Evolutionary conservation across 2,797 vertebrate genomes (phyloP).

Genomic region (Pseudotriccus pelzelni): DNA sequence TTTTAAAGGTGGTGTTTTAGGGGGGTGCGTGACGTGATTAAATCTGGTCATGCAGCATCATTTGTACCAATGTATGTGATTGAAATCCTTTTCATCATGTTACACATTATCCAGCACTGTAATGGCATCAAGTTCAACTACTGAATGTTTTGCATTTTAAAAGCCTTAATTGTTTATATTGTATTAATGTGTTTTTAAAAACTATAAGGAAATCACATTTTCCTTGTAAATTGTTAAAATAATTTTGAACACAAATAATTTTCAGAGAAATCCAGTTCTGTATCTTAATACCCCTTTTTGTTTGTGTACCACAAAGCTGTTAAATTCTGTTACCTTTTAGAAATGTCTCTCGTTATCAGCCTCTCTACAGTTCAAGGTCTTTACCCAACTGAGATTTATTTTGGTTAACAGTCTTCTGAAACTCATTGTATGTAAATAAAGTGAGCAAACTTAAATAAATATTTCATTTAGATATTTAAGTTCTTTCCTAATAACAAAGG

Average conservation of each 20-base stretch:
- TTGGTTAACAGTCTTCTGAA: conserved; percentile 38
- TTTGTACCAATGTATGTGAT: neutral
- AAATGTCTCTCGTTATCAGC: neutral
- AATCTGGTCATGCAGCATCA: neutral
- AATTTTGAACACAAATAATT: neutral
- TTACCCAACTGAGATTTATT: neutral
- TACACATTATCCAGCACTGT: neutral
- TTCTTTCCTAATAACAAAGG: neutral
- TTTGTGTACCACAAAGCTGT: neutral
- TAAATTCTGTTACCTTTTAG: neutral
- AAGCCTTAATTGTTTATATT: conserved; percentile 56
- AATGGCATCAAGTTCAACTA: neutral
- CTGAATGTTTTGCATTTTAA: conserved; percentile 45
- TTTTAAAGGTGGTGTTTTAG: neutral
- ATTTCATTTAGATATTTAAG: neutral
- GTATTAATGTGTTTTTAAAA: conserved; percentile 34
- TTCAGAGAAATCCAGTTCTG: neutral
- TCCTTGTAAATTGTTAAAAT: conserved; percentile 22
- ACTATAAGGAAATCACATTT: conserved; percentile 8
- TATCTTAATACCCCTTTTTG: neutral
- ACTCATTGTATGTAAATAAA: conserved; percentile 20
- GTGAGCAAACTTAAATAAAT: conserved; percentile 15
- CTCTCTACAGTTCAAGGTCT: neutral
- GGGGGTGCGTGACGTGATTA: neutral
- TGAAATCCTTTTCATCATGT: neutral